phyloP scores from a whole-genome alignment of 1,140 invertebrate species.

The Cyphomyrmex costatus region DNA sequence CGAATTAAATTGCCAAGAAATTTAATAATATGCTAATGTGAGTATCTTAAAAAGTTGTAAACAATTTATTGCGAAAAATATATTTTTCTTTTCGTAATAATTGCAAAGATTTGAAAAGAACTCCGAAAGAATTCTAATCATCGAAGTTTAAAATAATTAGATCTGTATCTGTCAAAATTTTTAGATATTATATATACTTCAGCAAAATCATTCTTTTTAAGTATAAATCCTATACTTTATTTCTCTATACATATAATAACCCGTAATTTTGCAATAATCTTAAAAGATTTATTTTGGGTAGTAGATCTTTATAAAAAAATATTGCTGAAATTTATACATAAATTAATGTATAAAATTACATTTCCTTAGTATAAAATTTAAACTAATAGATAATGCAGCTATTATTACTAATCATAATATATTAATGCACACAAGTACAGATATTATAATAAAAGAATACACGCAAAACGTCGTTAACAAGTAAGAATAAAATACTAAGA shows the following conservation, averaged over 20 bases:
- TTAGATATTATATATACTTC: too few species aligned
- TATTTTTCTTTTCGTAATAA: too few species aligned
- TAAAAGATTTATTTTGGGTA: neutral
- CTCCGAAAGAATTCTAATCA: too few species aligned
- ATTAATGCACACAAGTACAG: neutral
- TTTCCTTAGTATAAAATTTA: neutral
- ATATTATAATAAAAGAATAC: neutral
- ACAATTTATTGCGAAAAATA: too few species aligned
- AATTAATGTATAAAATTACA: neutral
- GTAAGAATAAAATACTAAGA: neutral
- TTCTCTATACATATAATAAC: conserved; percentile 7
- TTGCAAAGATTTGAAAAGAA: too few species aligned
- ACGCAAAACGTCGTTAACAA: neutral
- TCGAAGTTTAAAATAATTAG: too few species aligned
- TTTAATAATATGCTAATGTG: too few species aligned
- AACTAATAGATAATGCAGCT: neutral
- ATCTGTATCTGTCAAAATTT: too few species aligned
- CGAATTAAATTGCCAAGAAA: too few species aligned
- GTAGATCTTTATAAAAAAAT: neutral
- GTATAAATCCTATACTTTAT: neutral
- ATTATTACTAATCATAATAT: neutral
- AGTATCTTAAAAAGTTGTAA: too few species aligned
- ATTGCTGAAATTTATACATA: neutral
- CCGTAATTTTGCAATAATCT: neutral
- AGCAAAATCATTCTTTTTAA: too few species aligned